Evolutionary conservation across 1,140 invertebrate species (phyloP), one percentile per base, ranked within the genome.

Genomic region (Drosophila pandora): DNA sequence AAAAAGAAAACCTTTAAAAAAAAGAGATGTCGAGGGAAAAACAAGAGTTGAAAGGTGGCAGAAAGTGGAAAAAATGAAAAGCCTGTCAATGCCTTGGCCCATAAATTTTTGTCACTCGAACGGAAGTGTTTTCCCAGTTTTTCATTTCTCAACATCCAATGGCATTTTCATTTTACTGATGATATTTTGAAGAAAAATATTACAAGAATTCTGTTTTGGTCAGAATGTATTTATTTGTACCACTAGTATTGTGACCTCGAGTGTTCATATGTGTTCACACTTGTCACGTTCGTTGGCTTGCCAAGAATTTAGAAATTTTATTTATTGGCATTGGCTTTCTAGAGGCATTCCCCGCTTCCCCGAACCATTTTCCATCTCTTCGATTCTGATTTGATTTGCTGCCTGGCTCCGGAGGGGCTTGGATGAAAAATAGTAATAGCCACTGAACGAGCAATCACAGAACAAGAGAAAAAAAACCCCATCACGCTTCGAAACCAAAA

Each of bases 261-360:
- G 25, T 21, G 32, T 49, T 2, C 63, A 10, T 63, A n/a, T 60
- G 57, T 39, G 17, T 72, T 61, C 59, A 58, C 61, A 83, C 75
- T 83, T 83, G 80, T 83, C 80, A 83, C 80, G 80, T 83, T 70
- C 76, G 43, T 52, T 63, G 50, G 54, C 70, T 63, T 62, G 82
- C 63, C 82, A 77, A 85, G 81, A 85, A 85, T 85, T 74, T 87
- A 67, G 82, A 81, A 85, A 85, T 69, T 77, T 70, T 73, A 80
- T 85, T 65, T 82, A 62, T 83, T 74, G 79, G 41, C 79, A 84
- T 85, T 37, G 34, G 81, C 77, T 85, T 85, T 85, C 82, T 87
- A 69, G 49, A 70, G 73, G 17, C 17, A 17, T 56, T 59, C 12
- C 17, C 53, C n/a, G 12, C 8, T 39, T 17, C 13, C 25, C 22